These are phyloP conservation scores for Gandaritis pyraliata DNA, from an alignment of 2,888 invertebrate species.

Conservation along the genomic window DNA sequence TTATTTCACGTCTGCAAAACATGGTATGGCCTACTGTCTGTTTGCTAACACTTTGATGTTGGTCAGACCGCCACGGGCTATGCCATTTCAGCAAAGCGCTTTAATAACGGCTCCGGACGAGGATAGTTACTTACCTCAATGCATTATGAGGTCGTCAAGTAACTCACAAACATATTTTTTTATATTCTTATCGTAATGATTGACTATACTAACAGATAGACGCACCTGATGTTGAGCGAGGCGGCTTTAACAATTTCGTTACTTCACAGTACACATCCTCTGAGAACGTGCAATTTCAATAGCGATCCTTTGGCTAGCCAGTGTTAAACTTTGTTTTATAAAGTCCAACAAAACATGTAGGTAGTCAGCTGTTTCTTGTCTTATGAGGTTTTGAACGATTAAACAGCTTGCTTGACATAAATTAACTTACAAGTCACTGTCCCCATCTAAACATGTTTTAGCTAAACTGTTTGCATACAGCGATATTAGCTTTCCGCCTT, in stretches of 20 bases:
- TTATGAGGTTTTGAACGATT: too few species aligned
- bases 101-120: constrained; percentile 30
- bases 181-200: too few species aligned
- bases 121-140: constrained; percentile 5
- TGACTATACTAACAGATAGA: too few species aligned
- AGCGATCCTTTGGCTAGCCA: too few species aligned
- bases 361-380: too few species aligned
- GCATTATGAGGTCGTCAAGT: neutral
- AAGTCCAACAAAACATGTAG: too few species aligned
- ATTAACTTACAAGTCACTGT: constrained; percentile 4
- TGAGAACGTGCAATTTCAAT: too few species aligned
- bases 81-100: constrained; percentile 30
- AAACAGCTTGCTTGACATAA: neutral
- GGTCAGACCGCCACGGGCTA: constrained; percentile 56
- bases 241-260: too few species aligned
- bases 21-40: constrained; percentile 49
- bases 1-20: constrained; percentile 43
- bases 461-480: constrained; percentile 66
- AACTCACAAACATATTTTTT: too few species aligned
- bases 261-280: too few species aligned
- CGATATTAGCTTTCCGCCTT: constrained; percentile 67
- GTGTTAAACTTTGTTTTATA: too few species aligned
- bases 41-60: constrained; percentile 60
- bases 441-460: constrained; percentile 45
- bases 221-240: too few species aligned